phyloP scores from a whole-genome alignment of 2,113 vertebrate species.

The Aspiorhynchus laticeps region DNA sequence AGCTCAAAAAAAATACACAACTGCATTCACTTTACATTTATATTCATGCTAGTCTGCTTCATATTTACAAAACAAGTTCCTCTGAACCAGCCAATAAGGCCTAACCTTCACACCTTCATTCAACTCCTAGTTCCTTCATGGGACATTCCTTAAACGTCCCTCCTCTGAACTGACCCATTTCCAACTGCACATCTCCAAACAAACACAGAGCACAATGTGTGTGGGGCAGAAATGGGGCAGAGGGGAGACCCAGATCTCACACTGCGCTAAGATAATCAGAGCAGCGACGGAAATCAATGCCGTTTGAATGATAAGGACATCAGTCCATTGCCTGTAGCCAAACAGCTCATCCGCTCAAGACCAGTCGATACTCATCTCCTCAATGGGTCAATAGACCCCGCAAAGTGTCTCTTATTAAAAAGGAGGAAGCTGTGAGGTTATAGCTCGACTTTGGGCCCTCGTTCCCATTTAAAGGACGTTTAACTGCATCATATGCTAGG shows the following conservation, averaged over 20 bases:
- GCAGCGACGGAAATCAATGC: slow-evolving; percentile 35
- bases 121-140: neutral
- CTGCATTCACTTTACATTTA: neutral
- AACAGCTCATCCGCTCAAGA: slow-evolving; percentile 38
- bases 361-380: slow-evolving; percentile 39
- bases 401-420: slow-evolving; percentile 29
- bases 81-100: neutral
- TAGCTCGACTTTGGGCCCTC: neutral
- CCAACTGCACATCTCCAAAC: slow-evolving; percentile 8
- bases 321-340: slow-evolving; percentile 28
- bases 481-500: neutral
- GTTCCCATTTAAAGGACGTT: neutral
- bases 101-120: neutral
- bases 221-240: neutral
- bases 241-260: slow-evolving; percentile 35
- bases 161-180: slow-evolving; percentile 36
- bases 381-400: slow-evolving; percentile 24
- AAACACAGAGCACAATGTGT: slow-evolving; percentile 27
- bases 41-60: neutral
- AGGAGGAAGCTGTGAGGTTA: neutral
- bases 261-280: slow-evolving; percentile 42
- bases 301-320: slow-evolving; percentile 29
- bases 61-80: neutral
- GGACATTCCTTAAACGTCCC: neutral
- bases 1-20: neutral